Evolutionary conservation across 2,113 vertebrate genomes (phyloP).

Genomic region (Pterocles burchelli): DNA sequence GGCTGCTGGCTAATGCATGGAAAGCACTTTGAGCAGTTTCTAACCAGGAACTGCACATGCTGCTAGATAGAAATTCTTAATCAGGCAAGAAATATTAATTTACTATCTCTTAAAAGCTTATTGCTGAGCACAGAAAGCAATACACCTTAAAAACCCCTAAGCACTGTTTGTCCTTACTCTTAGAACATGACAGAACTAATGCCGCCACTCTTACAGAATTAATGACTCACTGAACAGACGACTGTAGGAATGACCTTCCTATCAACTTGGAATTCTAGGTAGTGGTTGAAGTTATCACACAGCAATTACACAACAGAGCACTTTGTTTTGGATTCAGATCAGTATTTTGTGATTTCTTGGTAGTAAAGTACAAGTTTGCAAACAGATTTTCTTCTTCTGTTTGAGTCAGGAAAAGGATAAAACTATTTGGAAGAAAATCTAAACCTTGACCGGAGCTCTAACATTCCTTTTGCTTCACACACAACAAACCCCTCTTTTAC

Average conservation of each 20-base stretch:
- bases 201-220: neutral
- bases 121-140: neutral
- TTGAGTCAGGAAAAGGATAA: neutral
- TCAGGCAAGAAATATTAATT: no score
- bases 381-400: neutral
- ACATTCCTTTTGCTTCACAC: neutral
- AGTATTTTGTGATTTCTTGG: neutral
- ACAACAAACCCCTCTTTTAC: neutral
- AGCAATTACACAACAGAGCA: neutral
- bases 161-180: neutral
- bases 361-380: neutral
- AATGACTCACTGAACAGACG: neutral
- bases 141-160: neutral
- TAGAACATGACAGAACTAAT: neutral
- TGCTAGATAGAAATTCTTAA: no score
- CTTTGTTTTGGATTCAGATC: neutral
- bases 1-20: neutral
- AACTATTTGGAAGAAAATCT: neutral
- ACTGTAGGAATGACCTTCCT: neutral
- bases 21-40: neutral
- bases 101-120: neutral
- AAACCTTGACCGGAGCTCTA: neutral
- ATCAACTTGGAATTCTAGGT: neutral
- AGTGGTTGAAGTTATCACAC: neutral
- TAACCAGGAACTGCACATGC: neutral